A percentile compares a stretch with the other conserved stretches of the same genome.
These are phyloP conservation scores for Molossus molossus DNA, from an alignment of 2,797 vertebrate species.

Conservation along the genomic window DNA sequence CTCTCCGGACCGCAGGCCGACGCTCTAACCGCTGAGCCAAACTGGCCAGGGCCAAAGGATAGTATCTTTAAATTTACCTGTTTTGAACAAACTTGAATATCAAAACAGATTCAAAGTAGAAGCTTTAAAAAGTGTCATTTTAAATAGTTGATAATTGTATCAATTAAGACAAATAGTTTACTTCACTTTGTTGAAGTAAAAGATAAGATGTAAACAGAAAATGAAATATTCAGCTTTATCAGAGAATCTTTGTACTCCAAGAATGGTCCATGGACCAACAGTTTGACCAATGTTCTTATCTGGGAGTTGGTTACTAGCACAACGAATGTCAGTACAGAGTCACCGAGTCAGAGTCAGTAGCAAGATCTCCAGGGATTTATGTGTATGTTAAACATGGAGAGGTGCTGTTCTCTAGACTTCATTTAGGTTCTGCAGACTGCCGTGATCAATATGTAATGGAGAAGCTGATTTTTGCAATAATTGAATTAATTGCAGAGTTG, in stretches of 20 bases:
- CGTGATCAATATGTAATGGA: not conserved
- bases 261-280: not conserved
- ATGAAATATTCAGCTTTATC: not conserved
- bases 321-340: not conserved
- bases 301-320: not conserved
- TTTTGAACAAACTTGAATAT: conserved; percentile 27
- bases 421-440: not conserved
- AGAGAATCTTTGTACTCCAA: not conserved
- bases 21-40: too few relatives aligned
- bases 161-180: not conserved
- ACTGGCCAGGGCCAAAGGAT: too few relatives aligned
- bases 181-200: conserved; percentile 18
- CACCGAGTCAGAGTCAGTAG: not conserved
- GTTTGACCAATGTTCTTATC: not conserved
- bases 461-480: not conserved
- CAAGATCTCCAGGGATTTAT: not conserved
- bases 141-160: not conserved
- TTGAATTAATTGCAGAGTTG: not conserved
- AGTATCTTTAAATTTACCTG: conserved; percentile 28
- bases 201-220: not conserved
- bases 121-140: not conserved
- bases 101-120: conserved; percentile 33
- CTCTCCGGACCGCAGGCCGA: too few relatives aligned
- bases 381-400: not conserved
- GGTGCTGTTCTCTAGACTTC: not conserved